Evolutionary conservation across 2,888 invertebrate genomes (phyloP), one percentile per base, ranked within the genome.

Genomic region (Cheilosia grossa): DNA sequence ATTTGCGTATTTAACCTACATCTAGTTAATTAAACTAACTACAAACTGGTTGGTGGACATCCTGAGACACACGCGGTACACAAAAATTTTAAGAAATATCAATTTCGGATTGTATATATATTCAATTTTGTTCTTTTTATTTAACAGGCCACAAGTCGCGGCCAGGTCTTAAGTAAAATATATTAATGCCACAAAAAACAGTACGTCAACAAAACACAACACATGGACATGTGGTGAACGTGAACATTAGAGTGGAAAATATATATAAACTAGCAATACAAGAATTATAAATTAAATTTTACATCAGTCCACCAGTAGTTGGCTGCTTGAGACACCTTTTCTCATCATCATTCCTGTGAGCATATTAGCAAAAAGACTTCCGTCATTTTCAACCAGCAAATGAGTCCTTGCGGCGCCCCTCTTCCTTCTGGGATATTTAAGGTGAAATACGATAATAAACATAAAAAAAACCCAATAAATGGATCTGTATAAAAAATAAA

Each of bases 11-110:
- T 54, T 40, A 47, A 33, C 44, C 40, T 66, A 75, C 42, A 77
- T 67, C 75, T 77, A 77, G 54, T 78, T 82, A 82, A 73, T 82
- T 78, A 49, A 63, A 63, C 82, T 82, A 82, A 63, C 78, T 82
- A 78, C 77, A 47, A 30, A 47, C 10, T 37, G 24, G 5, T 15
- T 10, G 42, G 9, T n/a, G 44, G 9, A n/a, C 30, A 13, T 37
- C n/a, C 27, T 27, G 58, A 27, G 24, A 61, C 51, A 53, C 33
- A 10, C 21, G 56, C 47, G 33, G 6, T 63, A 27, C 69, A 63
- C 21, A n/a, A 15, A 58, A 53, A 69, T 15, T 37, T 13, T 1
- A 37, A 37, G n/a, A 53, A 58, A 17, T n/a, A 42, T 58, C 10
- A 53, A 19, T 24, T 27, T 63, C 4, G 33, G 19, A 21, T 56